Evolutionary conservation across 1,140 invertebrate genomes (phyloP).

Genomic region (Neodiprion virginianus): DNA sequence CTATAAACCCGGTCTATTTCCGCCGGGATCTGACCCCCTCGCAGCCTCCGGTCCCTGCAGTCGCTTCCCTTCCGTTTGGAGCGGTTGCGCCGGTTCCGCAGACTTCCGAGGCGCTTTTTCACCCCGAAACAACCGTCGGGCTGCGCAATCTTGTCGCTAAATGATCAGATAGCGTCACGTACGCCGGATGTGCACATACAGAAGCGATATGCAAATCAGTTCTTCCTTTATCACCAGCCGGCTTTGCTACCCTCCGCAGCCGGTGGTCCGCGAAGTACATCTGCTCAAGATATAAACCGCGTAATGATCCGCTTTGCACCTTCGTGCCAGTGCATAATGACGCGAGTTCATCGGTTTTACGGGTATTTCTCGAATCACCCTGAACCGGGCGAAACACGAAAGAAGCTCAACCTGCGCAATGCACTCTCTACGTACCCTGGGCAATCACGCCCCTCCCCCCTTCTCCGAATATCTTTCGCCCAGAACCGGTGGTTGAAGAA

Average conservation of each 20-base stretch:
- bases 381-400: background rate
- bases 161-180: too few species aligned
- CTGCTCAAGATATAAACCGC: conserved; percentile 1
- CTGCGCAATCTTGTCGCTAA: too few species aligned
- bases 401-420: too few species aligned
- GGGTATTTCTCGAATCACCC: background rate
- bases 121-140: conserved; percentile 9
- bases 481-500: too few species aligned
- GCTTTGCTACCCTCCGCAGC: too few species aligned
- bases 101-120: conserved; percentile 1
- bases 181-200: too few species aligned
- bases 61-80: background rate
- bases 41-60: conserved; percentile 24
- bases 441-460: too few species aligned
- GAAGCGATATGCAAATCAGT: too few species aligned
- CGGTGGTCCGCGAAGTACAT: background rate
- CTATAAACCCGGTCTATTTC: conserved; percentile 39
- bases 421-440: too few species aligned
- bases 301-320: background rate
- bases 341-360: background rate
- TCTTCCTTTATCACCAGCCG: too few species aligned
- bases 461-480: too few species aligned
- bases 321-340: background rate
- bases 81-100: background rate
- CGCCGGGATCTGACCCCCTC: conserved; percentile 38